These are phyloP conservation scores for Asbolus verrucosus DNA, from an alignment of 1,140 invertebrate species.

Conservation along the genomic window DNA sequence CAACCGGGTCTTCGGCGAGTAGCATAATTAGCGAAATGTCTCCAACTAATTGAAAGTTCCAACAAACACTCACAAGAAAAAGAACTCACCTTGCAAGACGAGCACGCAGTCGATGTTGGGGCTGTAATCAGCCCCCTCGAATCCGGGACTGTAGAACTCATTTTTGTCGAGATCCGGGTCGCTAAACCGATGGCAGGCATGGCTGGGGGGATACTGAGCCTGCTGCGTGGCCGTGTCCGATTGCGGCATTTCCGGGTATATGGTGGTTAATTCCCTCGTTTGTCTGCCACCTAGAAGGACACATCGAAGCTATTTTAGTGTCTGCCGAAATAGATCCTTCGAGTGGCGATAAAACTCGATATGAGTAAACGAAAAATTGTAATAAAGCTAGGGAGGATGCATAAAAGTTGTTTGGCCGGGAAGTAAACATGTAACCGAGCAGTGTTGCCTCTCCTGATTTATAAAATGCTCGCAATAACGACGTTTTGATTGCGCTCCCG, in stretches of 20 bases:
- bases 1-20: no score
- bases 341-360: not conserved
- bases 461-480: not conserved
- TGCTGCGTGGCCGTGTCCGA: constrained; percentile 29
- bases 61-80: not conserved
- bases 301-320: not conserved
- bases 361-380: not conserved
- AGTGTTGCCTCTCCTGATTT: not conserved
- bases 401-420: not conserved
- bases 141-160: constrained; percentile 81
- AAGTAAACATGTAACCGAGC: no score
- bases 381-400: not conserved
- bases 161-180: constrained; percentile 68
- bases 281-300: constrained; percentile 23
- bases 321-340: not conserved
- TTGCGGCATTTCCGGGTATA: constrained; percentile 41
- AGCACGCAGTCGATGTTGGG: constrained; percentile 78
- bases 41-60: not conserved
- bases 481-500: not conserved
- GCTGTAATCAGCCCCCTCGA: constrained; percentile 74
- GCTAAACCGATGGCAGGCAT: constrained; percentile 69
- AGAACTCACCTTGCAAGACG: constrained; percentile 74
- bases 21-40: not conserved
- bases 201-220: constrained; percentile 6
- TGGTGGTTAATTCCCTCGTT: constrained; percentile 34